Evolutionary conservation across 2,888 invertebrate genomes (phyloP).

Genomic region (Rhingia campestris): DNA sequence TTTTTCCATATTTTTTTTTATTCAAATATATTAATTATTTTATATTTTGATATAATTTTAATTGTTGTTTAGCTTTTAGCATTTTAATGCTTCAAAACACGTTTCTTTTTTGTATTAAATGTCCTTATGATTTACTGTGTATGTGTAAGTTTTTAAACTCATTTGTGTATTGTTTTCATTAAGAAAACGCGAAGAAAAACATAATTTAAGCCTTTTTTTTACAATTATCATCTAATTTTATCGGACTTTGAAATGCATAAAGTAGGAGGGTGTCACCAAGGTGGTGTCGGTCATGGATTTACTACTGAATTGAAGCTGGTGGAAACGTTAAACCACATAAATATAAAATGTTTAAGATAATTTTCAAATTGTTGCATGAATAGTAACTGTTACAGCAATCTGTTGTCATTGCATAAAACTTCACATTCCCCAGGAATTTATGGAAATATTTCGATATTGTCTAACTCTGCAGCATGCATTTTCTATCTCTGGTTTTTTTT

Average conservation of each 20-base stretch:
- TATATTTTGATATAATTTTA: conserved; percentile 45
- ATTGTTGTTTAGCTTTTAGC: conserved; percentile 45
- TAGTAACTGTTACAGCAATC: too few relatives aligned
- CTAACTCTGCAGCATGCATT: too few relatives aligned
- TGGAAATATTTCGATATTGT: too few relatives aligned
- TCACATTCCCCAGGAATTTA: too few relatives aligned
- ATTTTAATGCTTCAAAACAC: conserved; percentile 46
- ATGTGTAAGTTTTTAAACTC: conserved; percentile 50
- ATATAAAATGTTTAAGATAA: too few relatives aligned
- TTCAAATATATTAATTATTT: conserved; percentile 7
- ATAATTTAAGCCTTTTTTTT: too few relatives aligned
- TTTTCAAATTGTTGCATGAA: too few relatives aligned
- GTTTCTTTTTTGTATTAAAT: conserved; percentile 44
- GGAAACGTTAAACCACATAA: too few relatives aligned
- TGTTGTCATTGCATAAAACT: too few relatives aligned
- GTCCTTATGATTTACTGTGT: conserved; percentile 46
- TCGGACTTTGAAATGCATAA: neutral
- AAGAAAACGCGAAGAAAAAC: neutral
- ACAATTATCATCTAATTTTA: too few relatives aligned
- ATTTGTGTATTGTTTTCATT: conserved; percentile 31
- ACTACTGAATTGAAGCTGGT: too few relatives aligned
- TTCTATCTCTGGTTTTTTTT: too few relatives aligned
- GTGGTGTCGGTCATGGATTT: neutral
- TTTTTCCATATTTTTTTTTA: conserved; percentile 44
- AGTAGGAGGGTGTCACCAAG: neutral